A percentile compares a stretch with the other conserved stretches of the same genome.
phyloP scores from a whole-genome alignment of 2,888 invertebrate genomes.

The Drepanosiphum platanoidis region DNA sequence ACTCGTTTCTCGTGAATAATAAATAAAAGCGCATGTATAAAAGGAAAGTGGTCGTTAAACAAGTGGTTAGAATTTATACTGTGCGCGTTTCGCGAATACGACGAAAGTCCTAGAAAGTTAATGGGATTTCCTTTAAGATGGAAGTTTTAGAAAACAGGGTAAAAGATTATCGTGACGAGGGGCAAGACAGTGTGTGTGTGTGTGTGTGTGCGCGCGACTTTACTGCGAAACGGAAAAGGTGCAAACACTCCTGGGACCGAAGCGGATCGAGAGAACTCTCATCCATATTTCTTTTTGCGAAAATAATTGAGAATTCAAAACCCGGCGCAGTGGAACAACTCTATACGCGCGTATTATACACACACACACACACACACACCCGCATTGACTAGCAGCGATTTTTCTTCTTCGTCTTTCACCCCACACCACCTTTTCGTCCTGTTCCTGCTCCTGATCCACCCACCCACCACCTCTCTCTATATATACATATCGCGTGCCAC shows the following conservation, averaged over 20 bases:
- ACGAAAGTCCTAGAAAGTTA: constrained; percentile 49
- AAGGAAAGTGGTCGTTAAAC: constrained; percentile 52
- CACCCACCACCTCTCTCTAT: no score
- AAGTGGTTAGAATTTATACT: constrained; percentile 40
- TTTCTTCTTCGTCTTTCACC: no score
- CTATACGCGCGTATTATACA: no score
- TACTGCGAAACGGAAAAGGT: constrained; percentile 26
- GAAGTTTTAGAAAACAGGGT: constrained; percentile 38
- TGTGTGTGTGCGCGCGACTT: no score
- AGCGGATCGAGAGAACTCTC: not conserved
- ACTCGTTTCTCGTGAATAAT: constrained; percentile 32
- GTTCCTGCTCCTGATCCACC: no score
- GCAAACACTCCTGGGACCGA: constrained; percentile 22
- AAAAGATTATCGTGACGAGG: constrained; percentile 43
- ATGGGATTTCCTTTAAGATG: constrained; percentile 49
- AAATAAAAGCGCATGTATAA: constrained; percentile 22
- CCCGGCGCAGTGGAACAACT: constrained; percentile 4
- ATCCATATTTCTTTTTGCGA: constrained; percentile 43
- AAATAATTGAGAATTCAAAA: constrained; percentile 56
- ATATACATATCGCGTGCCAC: not conserved
- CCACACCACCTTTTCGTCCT: no score
- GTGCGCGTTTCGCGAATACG: not conserved
- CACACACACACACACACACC: no score
- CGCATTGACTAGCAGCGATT: not conserved
- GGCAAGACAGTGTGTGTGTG: constrained; percentile 32